These are phyloP conservation scores for Spicauda simplicius DNA, from an alignment of 2,888 invertebrate genomes.

Conservation along the genomic window DNA sequence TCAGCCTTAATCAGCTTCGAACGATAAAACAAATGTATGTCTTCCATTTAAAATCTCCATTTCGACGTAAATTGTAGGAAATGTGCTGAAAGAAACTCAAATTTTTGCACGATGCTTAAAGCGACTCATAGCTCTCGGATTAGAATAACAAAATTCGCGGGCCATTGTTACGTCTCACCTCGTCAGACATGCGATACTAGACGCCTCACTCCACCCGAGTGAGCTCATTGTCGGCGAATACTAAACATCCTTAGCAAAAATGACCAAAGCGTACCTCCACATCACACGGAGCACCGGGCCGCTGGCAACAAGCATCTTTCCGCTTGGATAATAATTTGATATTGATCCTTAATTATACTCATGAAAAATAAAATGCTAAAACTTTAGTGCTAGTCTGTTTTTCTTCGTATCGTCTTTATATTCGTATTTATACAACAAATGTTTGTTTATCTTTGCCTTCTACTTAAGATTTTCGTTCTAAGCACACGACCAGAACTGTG, in stretches of 20 bases:
- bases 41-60: no score
- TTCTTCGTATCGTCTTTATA: no score
- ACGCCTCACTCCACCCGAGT: slow-evolving; percentile 27
- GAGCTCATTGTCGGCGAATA: slow-evolving; percentile 21
- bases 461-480: no score
- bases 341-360: background rate
- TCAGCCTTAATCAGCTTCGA: no score
- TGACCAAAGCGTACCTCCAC: slow-evolving; percentile 7
- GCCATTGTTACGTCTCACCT: slow-evolving; percentile 24
- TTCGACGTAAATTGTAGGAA: no score
- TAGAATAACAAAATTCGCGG: slow-evolving; percentile 10
- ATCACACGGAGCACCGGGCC: background rate
- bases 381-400: no score
- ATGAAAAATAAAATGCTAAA: background rate
- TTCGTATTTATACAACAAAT: no score
- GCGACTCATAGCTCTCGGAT: background rate
- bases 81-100: no score
- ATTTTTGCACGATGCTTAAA: background rate
- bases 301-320: background rate
- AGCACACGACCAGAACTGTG: no score
- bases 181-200: slow-evolving; percentile 28
- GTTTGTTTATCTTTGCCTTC: background rate
- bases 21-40: no score
- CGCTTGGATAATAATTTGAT: slow-evolving; percentile 1
- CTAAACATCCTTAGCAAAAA: slow-evolving; percentile 8